Evolutionary conservation across 2,888 invertebrate species (phyloP).

Genomic region (Macaria notata): DNA sequence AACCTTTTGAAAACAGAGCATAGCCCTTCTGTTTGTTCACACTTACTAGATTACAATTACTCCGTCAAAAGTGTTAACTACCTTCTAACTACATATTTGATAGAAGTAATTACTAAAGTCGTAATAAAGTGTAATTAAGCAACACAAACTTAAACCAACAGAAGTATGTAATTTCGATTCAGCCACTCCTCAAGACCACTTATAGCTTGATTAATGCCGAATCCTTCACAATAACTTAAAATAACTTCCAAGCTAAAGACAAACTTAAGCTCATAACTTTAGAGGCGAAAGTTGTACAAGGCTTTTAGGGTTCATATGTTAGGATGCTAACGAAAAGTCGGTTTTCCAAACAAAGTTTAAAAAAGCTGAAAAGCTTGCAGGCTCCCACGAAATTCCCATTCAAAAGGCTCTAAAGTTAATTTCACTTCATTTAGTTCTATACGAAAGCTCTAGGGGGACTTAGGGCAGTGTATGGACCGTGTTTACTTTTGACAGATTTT

Average conservation of each 20-base stretch:
- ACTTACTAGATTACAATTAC: too few species aligned
- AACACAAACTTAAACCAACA: background rate
- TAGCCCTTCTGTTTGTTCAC: too few species aligned
- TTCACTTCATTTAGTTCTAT: constrained; percentile 24
- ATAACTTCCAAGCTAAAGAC: background rate
- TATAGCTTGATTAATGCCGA: constrained; percentile 14
- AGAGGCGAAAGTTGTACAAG: background rate
- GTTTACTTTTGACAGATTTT: background rate
- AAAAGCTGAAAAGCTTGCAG: constrained; percentile 24
- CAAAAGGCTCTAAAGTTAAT: constrained; percentile 21
- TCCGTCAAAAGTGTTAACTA: too few species aligned
- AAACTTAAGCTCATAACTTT: background rate
- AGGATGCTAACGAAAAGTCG: constrained; percentile 15
- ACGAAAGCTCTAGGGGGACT: constrained; percentile 32
- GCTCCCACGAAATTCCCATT: constrained; percentile 17
- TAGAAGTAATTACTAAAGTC: background rate
- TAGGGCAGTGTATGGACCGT: background rate
- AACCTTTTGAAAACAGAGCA: too few species aligned
- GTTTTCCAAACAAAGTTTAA: constrained; percentile 21
- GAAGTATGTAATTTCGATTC: constrained; percentile 2
- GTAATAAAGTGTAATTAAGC: background rate
- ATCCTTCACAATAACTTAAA: background rate
- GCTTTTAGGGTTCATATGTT: constrained; percentile 2
- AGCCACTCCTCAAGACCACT: constrained; percentile 10
- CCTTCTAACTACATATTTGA: background rate